phyloP scores from a whole-genome alignment of 2,113 vertebrate genomes.

The Oplegnathus fasciatus region DNA sequence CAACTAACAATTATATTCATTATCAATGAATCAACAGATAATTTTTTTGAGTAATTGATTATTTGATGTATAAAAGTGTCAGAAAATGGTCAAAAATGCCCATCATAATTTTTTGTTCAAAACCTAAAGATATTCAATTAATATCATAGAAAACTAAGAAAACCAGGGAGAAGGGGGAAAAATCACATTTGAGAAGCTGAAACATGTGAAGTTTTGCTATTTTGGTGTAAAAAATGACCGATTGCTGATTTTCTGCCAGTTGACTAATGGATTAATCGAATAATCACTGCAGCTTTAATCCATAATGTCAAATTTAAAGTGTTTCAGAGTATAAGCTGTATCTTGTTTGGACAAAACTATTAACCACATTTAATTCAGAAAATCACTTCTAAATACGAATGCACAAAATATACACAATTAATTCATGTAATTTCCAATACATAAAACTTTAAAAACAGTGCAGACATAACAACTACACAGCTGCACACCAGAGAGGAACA shows the following conservation, averaged over 20 bases:
- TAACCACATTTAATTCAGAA: background rate
- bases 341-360: background rate
- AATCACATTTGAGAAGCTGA: no score
- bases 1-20: background rate
- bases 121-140: background rate
- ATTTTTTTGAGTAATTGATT: background rate
- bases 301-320: background rate
- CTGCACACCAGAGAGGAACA: constrained; percentile 6
- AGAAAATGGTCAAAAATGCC: background rate
- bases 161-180: background rate
- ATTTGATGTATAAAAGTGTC: no score
- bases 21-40: background rate
- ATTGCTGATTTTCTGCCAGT: background rate
- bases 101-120: background rate
- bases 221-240: no score
- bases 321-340: background rate
- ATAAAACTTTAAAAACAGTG: background rate
- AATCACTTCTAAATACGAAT: background rate
- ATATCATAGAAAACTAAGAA: background rate
- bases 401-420: background rate
- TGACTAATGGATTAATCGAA: background rate
- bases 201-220: no score
- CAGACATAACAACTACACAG: background rate
- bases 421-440: background rate
- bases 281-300: background rate